Base-by-base conservation (phyloP, 1,140 invertebrate genomes). In the Hetaerina americana region DNA sequence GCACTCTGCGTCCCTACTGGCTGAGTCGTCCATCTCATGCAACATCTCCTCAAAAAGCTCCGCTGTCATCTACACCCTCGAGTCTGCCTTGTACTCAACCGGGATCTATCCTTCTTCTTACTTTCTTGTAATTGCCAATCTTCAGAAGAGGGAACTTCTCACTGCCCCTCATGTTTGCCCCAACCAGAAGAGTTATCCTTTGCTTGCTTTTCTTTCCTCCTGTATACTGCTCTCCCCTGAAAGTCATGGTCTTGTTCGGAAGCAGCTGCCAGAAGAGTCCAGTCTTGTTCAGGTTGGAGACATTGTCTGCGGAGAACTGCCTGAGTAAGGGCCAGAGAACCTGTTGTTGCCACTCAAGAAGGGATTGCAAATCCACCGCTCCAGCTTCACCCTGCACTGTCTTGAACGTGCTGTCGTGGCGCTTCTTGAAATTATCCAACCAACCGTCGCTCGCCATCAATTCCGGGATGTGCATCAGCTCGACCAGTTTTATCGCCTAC, bases 271-370 rank as follows among this genome's bases (percentile, higher is more conserved):
- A 83, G 80, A 84, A 83, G 3, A 85, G 75, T 12, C 79, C 80
- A 29, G 79, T 83, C 77, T 84, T 81, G 76, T 84, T 81, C 22
- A 78, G 78, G 75, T 84, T 85, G 77, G 78, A 84, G 69, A 83
- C 77, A 74, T 83, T 77, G 66, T 80, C 74, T 70, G 77, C 40
- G 40, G 40, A 57, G 40, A 57, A 57, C 40, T 57, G 40, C 10
- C 40, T 10, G 40, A 57, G 40, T 57, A 57, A 57, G 40, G 10
- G 40, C 40, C 40, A 10, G 40, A 57, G 40, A 57, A 57, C 40
- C 10, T 57, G 40, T 57, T 10, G 40, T 57, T 57, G 40, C 40
- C 40, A 57, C 40, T 57, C 2, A 57, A 57, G 40, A 57, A 57
- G 40, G 10, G 40, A 57, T 57, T 57, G 40, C 40, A 12, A 57